Evolutionary conservation across 2,797 vertebrate species (phyloP).

Genomic region (Anniella stebbinsi): DNA sequence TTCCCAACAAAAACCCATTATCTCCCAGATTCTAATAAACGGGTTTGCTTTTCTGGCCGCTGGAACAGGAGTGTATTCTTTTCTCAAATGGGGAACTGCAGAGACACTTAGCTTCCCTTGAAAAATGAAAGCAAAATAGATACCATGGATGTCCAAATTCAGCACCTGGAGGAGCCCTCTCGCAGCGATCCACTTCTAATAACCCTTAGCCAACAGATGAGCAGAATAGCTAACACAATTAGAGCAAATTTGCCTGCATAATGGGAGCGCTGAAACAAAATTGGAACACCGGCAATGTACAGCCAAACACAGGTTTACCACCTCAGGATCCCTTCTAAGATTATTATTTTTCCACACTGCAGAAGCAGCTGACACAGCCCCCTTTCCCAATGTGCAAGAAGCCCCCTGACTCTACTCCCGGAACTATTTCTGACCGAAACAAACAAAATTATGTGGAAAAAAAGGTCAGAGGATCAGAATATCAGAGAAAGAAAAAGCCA

Average conservation of each 20-base stretch:
- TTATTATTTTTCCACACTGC: too few species aligned
- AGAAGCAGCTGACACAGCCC: too few species aligned
- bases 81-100: constrained; percentile 61
- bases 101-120: constrained; percentile 79
- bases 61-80: not conserved
- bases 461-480: too few species aligned
- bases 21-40: not conserved
- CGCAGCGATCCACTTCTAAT: constrained; percentile 80
- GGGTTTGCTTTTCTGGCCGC: not conserved
- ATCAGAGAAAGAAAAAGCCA: too few species aligned
- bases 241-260: constrained; percentile 80
- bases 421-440: too few species aligned
- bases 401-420: too few species aligned
- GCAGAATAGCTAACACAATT: constrained; percentile 84
- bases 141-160: constrained; percentile 80
- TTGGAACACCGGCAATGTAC: constrained; percentile 65
- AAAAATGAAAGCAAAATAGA: constrained; percentile 81
- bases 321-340: too few species aligned
- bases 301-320: too few species aligned
- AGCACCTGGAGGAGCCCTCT: constrained; percentile 79
- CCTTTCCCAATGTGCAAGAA: too few species aligned
- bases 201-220: constrained; percentile 82
- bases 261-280: constrained; percentile 82
- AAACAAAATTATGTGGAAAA: too few species aligned
- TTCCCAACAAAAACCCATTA: not conserved